phyloP scores from a whole-genome alignment of 2,888 invertebrate genomes.

The Cordilura impudica region DNA sequence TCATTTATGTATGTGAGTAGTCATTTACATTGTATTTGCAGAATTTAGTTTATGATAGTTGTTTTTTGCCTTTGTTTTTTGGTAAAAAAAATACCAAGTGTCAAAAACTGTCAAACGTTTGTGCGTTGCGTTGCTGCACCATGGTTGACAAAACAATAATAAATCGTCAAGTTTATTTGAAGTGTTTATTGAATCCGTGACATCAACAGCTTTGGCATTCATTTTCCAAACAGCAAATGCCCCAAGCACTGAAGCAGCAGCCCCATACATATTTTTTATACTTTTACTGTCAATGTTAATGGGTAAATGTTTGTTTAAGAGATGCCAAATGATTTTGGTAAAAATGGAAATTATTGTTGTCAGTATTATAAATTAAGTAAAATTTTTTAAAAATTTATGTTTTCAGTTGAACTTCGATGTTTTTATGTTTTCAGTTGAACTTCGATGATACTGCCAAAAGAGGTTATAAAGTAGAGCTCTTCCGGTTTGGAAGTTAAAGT shows the following conservation, averaged over 20 bases:
- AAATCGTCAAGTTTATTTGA: constrained; percentile 77
- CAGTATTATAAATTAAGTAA: too few relatives aligned
- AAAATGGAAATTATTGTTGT: too few relatives aligned
- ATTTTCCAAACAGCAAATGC: constrained; percentile 65
- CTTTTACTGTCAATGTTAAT: constrained; percentile 48
- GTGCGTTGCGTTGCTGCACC: constrained; percentile 48
- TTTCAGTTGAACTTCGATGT: too few relatives aligned
- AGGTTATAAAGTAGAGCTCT: too few relatives aligned
- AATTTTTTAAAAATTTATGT: too few relatives aligned
- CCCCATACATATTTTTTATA: not conserved
- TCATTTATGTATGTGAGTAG: too few relatives aligned
- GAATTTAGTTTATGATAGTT: not conserved
- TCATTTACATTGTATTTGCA: not conserved
- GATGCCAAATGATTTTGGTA: not conserved
- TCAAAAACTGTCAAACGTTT: constrained; percentile 64
- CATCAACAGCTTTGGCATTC: constrained; percentile 66
- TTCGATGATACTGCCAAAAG: too few relatives aligned
- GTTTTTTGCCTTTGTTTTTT: not conserved
- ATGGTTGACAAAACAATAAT: constrained; percentile 68
- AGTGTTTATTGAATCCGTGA: constrained; percentile 78
- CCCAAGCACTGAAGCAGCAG: constrained; percentile 24
- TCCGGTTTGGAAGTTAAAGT: too few relatives aligned
- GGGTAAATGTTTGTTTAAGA: constrained; percentile 34
- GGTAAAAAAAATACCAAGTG: constrained; percentile 51
- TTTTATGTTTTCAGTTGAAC: too few relatives aligned